Base-by-base conservation (phyloP, 2,113 vertebrate genomes). In the Takifugu flavidus region DNA sequence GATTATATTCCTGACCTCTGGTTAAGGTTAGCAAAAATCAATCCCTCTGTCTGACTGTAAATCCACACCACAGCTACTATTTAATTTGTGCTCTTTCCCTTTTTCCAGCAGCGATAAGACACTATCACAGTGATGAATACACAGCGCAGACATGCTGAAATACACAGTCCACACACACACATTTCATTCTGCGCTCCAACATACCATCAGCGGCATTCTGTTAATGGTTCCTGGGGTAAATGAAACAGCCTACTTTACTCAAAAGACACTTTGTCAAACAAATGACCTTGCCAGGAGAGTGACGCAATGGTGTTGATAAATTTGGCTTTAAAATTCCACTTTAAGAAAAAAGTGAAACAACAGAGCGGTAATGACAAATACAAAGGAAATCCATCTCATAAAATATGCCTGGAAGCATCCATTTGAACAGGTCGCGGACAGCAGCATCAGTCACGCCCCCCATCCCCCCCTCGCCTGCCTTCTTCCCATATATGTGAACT, bases 321-420 rank as follows among this genome's bases (percentile, higher is more conserved):
- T 84, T 79, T 81, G 70, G 66, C 70, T 80, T 85, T 85, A 85
- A 84, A 89, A 73, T 84, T 83, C 56, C 81, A 80, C 79, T 84
- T 84, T 53, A 67, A 65, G 29, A 50, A 25, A 55, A 58, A 62
- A 58, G 47, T 20, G 47, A 75, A 82, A 65, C 20, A 78, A 68
- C 49, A 57, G 59, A 60, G 56, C 62, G 50, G 72, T 73, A 70
- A 75, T 59, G 55, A 83, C 72, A 80, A 79, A 82, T 59, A 72
- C 64, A 86, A 77, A 86, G 75, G 71, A 62, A 78, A 88, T 88
- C 69, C 68, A 87, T 89, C 87, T 87, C 67, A 63, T 77, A 86
- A 86, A 88, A 78, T 84, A 83, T 86, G 84, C 75, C 82, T 70
- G 63, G 69, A 59, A 84, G 82, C 77, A 74, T 84, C 74, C 65